Conservation (phyloP, 2,113 vertebrate species). For the Rhabdomys dilectus region DNA sequence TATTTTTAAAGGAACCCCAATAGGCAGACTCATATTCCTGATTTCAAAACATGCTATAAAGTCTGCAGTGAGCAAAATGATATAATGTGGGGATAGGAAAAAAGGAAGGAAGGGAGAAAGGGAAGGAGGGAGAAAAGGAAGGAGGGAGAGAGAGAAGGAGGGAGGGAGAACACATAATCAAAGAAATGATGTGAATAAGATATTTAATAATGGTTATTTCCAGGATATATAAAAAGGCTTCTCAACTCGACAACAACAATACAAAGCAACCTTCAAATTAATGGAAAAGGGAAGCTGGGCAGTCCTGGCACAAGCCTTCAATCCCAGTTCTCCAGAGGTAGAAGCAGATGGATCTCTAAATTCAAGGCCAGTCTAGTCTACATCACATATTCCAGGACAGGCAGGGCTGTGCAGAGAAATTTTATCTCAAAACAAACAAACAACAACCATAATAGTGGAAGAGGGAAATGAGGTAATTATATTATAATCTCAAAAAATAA, state of each 20-base stretch:
- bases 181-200: background rate
- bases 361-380: background rate
- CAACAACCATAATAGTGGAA: background rate
- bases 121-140: background rate
- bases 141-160: background rate
- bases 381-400: background rate
- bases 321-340: background rate
- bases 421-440: background rate
- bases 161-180: background rate
- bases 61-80: background rate
- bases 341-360: background rate
- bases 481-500: background rate
- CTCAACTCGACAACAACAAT: background rate
- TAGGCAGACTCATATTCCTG: background rate
- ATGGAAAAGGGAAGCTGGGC: background rate
- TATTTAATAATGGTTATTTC: background rate
- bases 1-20: background rate
- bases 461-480: background rate
- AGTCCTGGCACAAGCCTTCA: background rate
- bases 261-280: background rate
- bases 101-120: background rate
- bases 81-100: background rate
- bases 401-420: background rate
- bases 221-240: background rate
- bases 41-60: conserved; percentile 10